Base-by-base conservation (phyloP, 1,140 invertebrate species). In the Zaprionus gabonicus region DNA sequence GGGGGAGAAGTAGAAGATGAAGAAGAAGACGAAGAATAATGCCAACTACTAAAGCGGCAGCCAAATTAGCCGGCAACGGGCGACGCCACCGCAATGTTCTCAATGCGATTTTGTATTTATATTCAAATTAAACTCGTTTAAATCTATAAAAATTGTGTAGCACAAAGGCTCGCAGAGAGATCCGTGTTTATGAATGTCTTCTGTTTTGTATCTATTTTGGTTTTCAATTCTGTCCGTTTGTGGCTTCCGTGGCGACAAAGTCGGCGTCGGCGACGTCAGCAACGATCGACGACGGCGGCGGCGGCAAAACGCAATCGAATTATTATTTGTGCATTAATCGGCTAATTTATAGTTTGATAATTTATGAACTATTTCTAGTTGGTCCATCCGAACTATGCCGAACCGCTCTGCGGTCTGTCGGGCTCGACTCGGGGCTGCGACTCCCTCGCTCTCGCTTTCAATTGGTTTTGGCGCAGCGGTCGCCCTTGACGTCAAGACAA, bases 261-360 rank as follows among this genome's bases (percentile, higher is more conserved):
- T 80, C 64, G 60, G 65, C 31, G 31, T 10, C 31, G 28, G 53
- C 17, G 20, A 31, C 65, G 23, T 44, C 51, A 13, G 4, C 55
- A 20, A 59, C 64, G 65, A 0, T 34, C 3, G 23, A 23, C 23
- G 23, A 2, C 23, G 2, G 23, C 49, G 74, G 23, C 51, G 81
- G 71, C 85, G 85, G 85, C 86, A 77, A 90, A 90, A 71, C 85
- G 85, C 85, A 85, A 90, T 90, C 81, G 79, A 90, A 90, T 90
- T 82, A 87, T 85, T 90, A 82, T 82, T 64, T 80, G 81, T 90
- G 86, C 85, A 90, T 90, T 90, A 90, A 90, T 90, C 85, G 85
- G 83, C 85, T 90, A 90, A 90, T 90, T 90, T 90, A 90, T 90
- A 82, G 85, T 85, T 90, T 81, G 81, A 91, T 90, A 85, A 90